Percentiles rank a stretch among this genome's conserved stretches.
phyloP scores from a whole-genome alignment of 2,888 invertebrate species.

The Azorinus chamasolen region DNA sequence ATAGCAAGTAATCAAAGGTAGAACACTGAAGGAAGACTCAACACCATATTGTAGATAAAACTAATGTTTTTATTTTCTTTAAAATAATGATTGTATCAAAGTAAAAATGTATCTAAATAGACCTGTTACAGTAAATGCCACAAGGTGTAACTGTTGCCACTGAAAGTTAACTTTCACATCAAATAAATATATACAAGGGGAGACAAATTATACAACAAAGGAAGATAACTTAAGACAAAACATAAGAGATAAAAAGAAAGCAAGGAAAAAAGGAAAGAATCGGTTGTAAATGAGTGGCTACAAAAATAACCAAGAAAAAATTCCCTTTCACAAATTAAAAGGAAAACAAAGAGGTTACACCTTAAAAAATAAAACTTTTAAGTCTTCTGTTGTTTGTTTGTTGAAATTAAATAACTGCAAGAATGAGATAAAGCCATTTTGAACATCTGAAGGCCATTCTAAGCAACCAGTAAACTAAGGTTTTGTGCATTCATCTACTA shows the following conservation, averaged over 20 bases:
- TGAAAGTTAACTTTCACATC: constrained; percentile 3
- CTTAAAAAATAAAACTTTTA: too few species aligned
- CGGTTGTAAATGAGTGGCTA: background rate
- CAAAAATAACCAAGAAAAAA: background rate
- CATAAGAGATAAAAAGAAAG: background rate
- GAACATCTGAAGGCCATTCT: background rate
- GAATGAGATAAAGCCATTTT: constrained; percentile 5
- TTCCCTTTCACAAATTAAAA: too few species aligned
- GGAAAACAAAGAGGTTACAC: too few species aligned
- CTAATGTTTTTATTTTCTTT: constrained; percentile 37
- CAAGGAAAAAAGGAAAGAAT: background rate
- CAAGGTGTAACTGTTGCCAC: background rate
- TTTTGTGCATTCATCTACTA: too few species aligned
- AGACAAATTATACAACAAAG: constrained; percentile 16
- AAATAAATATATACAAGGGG: constrained; percentile 21
- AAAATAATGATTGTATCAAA: constrained; percentile 66
- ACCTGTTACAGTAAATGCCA: constrained; percentile 55
- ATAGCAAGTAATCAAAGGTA: too few species aligned
- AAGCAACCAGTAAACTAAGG: too few species aligned
- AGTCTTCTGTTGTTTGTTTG: too few species aligned
- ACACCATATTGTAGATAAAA: too few species aligned
- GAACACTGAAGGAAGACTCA: too few species aligned
- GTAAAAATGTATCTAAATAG: constrained; percentile 70
- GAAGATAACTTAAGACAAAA: background rate
- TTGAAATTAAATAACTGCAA: too few species aligned